A percentile compares a stretch with the other conserved stretches of the same genome.
phyloP scores from a whole-genome alignment of 1,140 invertebrate genomes.

The Leptinotarsa undecemlineata region DNA sequence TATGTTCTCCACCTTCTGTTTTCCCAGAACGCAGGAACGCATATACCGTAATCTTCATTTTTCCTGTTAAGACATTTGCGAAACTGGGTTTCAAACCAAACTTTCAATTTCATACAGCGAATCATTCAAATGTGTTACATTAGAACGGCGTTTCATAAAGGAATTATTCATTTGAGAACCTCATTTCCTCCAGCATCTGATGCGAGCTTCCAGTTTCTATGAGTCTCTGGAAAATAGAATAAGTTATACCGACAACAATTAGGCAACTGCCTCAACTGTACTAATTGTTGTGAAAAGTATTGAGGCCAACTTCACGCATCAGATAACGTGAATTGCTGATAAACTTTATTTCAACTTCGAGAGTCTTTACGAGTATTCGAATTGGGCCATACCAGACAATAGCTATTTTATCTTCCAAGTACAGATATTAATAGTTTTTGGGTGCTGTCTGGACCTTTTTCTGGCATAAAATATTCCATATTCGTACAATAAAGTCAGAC shows the following conservation, averaged over 20 bases:
- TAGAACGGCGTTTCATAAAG: not conserved
- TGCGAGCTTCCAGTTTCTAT: not conserved
- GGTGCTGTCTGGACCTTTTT: not conserved
- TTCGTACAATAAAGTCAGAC: not conserved
- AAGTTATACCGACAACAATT: not conserved
- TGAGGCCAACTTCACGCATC: conserved; percentile 1
- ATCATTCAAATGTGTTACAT: not conserved
- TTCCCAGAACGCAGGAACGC: too few relatives aligned
- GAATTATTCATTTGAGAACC: not conserved
- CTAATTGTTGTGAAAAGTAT: not conserved
- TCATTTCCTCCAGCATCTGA: not conserved
- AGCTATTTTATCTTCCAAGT: not conserved
- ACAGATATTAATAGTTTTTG: not conserved
- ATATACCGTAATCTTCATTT: too few relatives aligned
- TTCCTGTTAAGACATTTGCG: too few relatives aligned
- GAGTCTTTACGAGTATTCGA: not conserved
- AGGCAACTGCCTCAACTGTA: not conserved
- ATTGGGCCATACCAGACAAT: not conserved
- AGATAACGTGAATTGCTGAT: not conserved
- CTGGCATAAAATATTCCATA: not conserved
- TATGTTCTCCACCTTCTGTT: too few relatives aligned
- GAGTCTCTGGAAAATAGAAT: not conserved
- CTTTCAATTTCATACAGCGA: not conserved
- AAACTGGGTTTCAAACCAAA: not conserved
- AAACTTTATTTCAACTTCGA: not conserved